Percentiles rank a stretch among this genome's conserved stretches.
phyloP scores from a whole-genome alignment of 2,113 vertebrate genomes.

The Platysternon megacephalum region DNA sequence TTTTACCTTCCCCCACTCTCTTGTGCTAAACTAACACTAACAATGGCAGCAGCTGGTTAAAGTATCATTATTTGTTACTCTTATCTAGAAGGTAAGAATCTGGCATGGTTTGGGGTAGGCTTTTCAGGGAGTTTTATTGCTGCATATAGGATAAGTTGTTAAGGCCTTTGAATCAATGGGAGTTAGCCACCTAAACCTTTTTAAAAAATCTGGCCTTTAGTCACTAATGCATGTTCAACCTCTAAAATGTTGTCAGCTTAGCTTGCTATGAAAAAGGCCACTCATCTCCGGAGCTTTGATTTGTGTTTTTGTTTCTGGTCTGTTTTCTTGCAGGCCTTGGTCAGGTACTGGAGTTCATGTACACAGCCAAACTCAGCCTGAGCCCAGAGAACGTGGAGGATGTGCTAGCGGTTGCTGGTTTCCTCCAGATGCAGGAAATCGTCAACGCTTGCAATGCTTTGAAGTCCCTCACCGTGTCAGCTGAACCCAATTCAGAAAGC shows the following conservation, averaged over 20 bases:
- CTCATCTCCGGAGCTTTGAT: accelerated
- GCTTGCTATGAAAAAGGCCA: background rate
- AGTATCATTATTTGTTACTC: accelerated
- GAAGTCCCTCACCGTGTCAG: slow-evolving; percentile 81
- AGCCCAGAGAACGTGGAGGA: slow-evolving; percentile 92
- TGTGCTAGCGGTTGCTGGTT: slow-evolving; percentile 91
- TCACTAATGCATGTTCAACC: background rate
- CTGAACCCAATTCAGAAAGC: background rate
- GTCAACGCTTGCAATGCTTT: slow-evolving; percentile 91
- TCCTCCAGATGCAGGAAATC: slow-evolving; percentile 96
- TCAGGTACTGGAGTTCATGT: slow-evolving; percentile 98
- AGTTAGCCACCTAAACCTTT: background rate
- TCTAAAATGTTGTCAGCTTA: background rate
- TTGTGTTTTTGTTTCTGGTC: background rate
- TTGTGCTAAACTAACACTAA: background rate
- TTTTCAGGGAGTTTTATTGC: accelerated
- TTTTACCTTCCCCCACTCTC: background rate
- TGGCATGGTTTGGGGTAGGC: accelerated
- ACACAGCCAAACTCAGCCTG: slow-evolving; percentile 93
- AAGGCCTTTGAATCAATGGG: background rate
- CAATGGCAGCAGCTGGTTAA: accelerated
- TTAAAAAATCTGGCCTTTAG: background rate
- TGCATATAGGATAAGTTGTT: accelerated
- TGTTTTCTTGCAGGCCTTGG: slow-evolving; percentile 86
- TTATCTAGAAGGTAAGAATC: background rate